These are phyloP conservation scores for Unio delphinus DNA, from an alignment of 2,888 invertebrate genomes.

Conservation along the genomic window DNA sequence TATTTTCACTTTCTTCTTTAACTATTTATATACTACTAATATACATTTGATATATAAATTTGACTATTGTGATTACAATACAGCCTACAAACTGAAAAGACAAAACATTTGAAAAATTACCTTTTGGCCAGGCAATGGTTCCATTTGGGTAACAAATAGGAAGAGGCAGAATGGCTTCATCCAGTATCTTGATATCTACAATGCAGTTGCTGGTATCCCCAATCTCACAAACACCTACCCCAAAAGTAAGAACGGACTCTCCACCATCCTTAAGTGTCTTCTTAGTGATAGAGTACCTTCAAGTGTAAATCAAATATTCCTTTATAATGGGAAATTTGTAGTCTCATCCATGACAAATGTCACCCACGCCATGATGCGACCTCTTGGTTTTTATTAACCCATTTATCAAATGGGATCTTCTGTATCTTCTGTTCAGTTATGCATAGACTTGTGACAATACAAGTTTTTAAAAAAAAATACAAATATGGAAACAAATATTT, in stretches of 20 bases:
- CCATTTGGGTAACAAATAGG: conserved; percentile 39
- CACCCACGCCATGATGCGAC: too few species aligned
- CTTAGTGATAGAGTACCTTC: conserved; percentile 9
- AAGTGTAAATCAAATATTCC: conserved; percentile 4
- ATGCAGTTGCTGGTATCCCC: conserved; percentile 27
- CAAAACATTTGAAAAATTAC: conserved; percentile 5
- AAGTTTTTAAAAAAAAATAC: too few species aligned
- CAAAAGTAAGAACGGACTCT: conserved; percentile 29
- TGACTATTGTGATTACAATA: too few species aligned
- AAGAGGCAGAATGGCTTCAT: conserved; percentile 38
- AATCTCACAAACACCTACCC: conserved; percentile 27
- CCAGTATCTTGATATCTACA: conserved; percentile 24
- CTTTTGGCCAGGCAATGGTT: conserved; percentile 32
- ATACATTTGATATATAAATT: too few species aligned
- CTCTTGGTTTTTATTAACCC: too few species aligned
- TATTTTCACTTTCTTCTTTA: too few species aligned
- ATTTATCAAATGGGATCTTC: too few species aligned
- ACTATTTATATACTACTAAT: too few species aligned
- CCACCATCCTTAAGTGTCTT: conserved; percentile 21
- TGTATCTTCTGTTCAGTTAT: too few species aligned
- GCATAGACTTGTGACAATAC: too few species aligned
- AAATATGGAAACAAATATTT: too few species aligned
- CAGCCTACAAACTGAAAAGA: too few species aligned
- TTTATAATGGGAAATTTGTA: not conserved
- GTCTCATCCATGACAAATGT: not conserved